phyloP scores from a whole-genome alignment of 2,888 invertebrate species.

The Hemistola chrysoprasaria region DNA sequence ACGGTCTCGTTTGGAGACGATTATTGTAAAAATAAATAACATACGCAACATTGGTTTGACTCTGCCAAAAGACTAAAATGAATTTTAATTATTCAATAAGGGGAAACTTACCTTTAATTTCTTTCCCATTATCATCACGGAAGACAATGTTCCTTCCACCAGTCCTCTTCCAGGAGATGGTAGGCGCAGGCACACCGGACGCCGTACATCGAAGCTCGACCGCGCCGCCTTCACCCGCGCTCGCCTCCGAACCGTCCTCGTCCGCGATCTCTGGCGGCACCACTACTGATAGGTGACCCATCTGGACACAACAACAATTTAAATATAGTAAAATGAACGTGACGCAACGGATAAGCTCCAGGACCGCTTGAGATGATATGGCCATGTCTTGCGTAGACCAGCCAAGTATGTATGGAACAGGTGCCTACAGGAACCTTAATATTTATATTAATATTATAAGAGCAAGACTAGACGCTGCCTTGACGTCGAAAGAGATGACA shows the following conservation, averaged over 20 bases:
- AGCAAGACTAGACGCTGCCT: no score
- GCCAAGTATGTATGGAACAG: no score
- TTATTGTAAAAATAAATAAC: no score
- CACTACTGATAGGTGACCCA: conserved; percentile 92
- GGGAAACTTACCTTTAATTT: conserved; percentile 83
- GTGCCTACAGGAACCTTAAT: no score
- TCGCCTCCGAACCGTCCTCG: conserved; percentile 83
- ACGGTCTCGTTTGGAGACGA: no score
- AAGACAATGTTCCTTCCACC: conserved; percentile 89
- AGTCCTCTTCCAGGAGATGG: conserved; percentile 90
- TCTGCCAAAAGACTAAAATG: no score
- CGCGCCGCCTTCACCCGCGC: conserved; percentile 90
- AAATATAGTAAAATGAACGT: neutral
- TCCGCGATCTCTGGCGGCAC: conserved; percentile 93
- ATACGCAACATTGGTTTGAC: no score
- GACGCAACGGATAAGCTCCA: no score
- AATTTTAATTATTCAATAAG: neutral
- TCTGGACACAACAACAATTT: conserved; percentile 73
- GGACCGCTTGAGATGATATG: no score
- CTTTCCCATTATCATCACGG: conserved; percentile 85
- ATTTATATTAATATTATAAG: no score
- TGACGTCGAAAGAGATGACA: no score
- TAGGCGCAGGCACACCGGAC: conserved; percentile 90
- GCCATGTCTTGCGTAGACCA: no score
- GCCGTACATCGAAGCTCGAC: conserved; percentile 90